Conservation (phyloP, 2,113 vertebrate species). For the Ibidorhyncha struthersii region DNA sequence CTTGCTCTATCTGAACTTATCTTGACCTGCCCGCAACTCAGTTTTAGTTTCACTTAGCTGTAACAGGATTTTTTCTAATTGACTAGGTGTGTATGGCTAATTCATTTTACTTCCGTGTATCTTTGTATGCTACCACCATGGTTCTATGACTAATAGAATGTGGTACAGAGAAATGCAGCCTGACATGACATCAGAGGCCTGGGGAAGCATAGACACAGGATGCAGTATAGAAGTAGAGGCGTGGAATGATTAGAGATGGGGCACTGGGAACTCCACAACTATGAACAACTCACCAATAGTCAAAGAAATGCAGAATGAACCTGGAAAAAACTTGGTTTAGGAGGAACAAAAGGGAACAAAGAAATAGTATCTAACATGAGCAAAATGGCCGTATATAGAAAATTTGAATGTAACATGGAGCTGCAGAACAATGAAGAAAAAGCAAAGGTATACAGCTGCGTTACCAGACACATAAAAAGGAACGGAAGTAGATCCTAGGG, state of each 20-base stretch:
- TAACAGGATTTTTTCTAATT: neutral
- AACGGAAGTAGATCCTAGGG: neutral
- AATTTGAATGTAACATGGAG: neutral
- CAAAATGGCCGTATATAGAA: neutral
- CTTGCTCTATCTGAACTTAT: neutral
- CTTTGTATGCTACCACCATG: neutral
- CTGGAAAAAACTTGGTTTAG: neutral
- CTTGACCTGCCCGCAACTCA: neutral
- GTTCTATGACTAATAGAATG: neutral
- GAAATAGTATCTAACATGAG: neutral
- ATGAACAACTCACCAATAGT: neutral
- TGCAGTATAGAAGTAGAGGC: neutral
- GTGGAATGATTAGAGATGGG: neutral
- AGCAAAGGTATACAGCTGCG: neutral
- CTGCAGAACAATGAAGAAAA: neutral
- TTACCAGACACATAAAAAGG: neutral
- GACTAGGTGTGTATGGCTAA: neutral
- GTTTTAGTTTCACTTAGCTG: neutral
- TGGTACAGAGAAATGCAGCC: neutral
- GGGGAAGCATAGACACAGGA: fast-evolving
- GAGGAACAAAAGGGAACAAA: neutral
- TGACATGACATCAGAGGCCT: neutral
- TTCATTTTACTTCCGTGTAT: neutral
- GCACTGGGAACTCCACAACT: neutral
- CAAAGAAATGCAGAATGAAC: neutral